Evolutionary conservation across 2,797 vertebrate genomes (phyloP).

Genomic region (Dicrostonyx torquatus): DNA sequence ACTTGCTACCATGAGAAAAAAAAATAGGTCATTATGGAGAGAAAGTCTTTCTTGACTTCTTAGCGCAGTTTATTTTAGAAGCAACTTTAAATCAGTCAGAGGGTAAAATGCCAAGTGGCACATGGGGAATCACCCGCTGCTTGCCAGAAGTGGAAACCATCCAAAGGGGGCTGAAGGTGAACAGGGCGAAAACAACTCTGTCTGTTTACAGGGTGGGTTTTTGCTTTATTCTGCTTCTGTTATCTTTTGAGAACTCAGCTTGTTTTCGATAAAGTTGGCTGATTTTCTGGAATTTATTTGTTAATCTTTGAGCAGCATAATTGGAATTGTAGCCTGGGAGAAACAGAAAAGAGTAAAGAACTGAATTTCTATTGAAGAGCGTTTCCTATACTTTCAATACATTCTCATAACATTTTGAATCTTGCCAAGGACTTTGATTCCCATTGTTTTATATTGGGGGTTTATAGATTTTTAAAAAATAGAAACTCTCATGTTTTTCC

Average conservation of each 20-base stretch:
- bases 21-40: conserved; percentile 59
- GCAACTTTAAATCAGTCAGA: conserved; percentile 72
- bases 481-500: background rate
- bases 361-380: conserved; percentile 40
- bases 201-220: conserved; percentile 35
- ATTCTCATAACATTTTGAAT: conserved; percentile 30
- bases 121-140: conserved; percentile 49
- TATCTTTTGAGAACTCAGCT: conserved; percentile 49
- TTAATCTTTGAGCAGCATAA: conserved; percentile 58
- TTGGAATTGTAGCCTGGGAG: conserved; percentile 31
- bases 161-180: conserved; percentile 73
- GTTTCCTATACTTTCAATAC: conserved; percentile 35
- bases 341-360: conserved; percentile 32
- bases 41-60: conserved; percentile 66
- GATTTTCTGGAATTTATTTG: conserved; percentile 62
- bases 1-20: conserved; percentile 66
- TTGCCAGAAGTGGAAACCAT: conserved; percentile 70
- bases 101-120: conserved; percentile 66
- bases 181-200: conserved; percentile 57
- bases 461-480: conserved; percentile 35
- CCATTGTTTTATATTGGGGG: conserved; percentile 5
- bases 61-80: conserved; percentile 72
- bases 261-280: conserved; percentile 65
- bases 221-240: background rate
- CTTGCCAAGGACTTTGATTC: conserved; percentile 38